Conservation (phyloP, 2,888 invertebrate genomes). For the Hofmannophila pseudospretella region DNA sequence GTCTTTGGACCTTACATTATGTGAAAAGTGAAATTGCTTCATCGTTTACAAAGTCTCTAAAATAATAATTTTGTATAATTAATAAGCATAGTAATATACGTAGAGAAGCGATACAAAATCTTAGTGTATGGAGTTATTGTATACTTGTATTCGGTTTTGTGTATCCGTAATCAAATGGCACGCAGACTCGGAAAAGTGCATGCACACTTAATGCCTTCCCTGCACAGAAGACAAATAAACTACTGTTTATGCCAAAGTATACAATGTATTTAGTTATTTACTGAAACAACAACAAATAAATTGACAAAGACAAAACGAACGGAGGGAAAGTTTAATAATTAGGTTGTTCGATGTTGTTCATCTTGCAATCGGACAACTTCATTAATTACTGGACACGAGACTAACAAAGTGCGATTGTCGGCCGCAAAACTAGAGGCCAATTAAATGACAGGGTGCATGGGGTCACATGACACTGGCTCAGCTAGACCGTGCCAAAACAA, state of each 20-base stretch:
- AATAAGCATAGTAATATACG: no score
- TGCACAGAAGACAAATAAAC: no score
- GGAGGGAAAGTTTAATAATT: conserved; percentile 36
- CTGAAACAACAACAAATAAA: not conserved
- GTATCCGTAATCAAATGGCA: no score
- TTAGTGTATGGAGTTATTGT: no score
- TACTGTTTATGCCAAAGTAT: no score
- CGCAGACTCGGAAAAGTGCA: no score
- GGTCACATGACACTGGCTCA: conserved; percentile 2
- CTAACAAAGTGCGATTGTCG: conserved; percentile 38
- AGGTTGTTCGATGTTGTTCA: not conserved
- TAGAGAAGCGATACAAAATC: not conserved
- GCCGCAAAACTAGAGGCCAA: conserved; percentile 28
- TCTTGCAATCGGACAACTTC: conserved; percentile 32
- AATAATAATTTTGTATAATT: no score
- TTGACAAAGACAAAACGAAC: conserved; percentile 21
- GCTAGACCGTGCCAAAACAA: not conserved
- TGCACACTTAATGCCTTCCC: no score
- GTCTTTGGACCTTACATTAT: conserved; percentile 47
- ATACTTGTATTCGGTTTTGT: not conserved
- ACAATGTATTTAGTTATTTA: no score
- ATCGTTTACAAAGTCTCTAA: conserved; percentile 18
- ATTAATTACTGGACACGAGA: conserved; percentile 50
- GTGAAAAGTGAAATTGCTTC: conserved; percentile 45
- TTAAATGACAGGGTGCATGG: conserved; percentile 16